These are phyloP conservation scores for Drosophila ezoana DNA, from an alignment of 2,888 invertebrate species.

Conservation along the genomic window DNA sequence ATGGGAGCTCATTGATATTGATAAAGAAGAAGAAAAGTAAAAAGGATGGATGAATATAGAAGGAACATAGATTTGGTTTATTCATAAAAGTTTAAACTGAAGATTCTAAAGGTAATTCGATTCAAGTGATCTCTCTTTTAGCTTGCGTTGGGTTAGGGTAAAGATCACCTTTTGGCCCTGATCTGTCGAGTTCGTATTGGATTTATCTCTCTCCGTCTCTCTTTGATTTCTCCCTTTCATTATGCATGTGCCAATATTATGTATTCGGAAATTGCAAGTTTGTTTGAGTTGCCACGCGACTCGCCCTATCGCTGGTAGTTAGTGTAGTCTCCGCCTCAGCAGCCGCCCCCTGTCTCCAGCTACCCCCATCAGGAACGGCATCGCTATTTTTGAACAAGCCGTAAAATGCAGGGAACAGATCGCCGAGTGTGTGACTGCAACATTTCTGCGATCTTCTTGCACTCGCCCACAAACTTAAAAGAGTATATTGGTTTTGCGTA, in stretches of 20 bases:
- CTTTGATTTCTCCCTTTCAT: not conserved
- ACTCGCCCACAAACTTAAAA: no score
- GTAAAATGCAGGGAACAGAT: constrained; percentile 36
- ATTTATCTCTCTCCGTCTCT: not conserved
- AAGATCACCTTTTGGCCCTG: no score
- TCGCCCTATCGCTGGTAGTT: constrained; percentile 13
- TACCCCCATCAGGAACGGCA: constrained; percentile 16
- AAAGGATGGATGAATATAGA: no score
- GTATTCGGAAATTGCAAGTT: constrained; percentile 30
- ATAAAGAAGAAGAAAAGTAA: no score
- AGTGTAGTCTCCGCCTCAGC: not conserved
- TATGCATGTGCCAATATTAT: constrained; percentile 8
- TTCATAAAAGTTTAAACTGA: no score
- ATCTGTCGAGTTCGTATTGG: no score
- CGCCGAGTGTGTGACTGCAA: constrained; percentile 18
- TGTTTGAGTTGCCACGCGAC: constrained; percentile 27
- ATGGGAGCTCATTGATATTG: no score
- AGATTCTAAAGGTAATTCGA: no score
- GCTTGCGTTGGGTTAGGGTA: no score
- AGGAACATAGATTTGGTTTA: no score
- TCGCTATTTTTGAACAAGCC: constrained; percentile 47
- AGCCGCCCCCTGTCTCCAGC: not conserved
- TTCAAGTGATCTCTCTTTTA: no score
- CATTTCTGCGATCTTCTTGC: constrained; percentile 25
- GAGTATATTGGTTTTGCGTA: no score